Evolutionary conservation across 2,113 vertebrate genomes (phyloP).

Genomic region (Macroglossus sobrinus): DNA sequence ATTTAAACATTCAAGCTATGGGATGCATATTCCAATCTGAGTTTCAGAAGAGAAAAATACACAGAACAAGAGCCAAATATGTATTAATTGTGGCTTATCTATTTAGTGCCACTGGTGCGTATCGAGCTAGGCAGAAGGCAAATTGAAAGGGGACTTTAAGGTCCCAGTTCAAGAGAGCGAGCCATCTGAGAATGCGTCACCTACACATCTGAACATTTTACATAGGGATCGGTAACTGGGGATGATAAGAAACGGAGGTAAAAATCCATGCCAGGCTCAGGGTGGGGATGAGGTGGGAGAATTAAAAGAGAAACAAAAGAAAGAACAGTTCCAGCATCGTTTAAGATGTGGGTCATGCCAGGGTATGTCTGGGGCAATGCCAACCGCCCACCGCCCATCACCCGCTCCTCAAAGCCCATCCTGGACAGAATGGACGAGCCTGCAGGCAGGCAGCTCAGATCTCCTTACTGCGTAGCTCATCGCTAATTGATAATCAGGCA

Average conservation of each 20-base stretch:
- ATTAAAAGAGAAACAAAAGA: neutral
- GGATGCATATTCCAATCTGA: conserved; percentile 6
- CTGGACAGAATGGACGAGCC: neutral
- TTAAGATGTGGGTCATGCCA: neutral
- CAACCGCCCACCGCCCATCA: neutral
- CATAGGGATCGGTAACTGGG: neutral
- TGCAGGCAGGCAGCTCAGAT: neutral
- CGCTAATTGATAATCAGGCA: neutral
- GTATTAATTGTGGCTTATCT: conserved; percentile 65
- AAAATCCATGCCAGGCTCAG: fast-evolving
- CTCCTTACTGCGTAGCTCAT: neutral
- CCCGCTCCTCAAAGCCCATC: neutral
- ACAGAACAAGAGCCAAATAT: conserved; percentile 53
- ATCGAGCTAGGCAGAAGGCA: conserved; percentile 14
- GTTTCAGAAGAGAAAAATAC: conserved; percentile 47
- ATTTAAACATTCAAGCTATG: conserved; percentile 32
- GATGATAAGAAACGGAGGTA: neutral
- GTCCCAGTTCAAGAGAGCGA: conserved; percentile 10
- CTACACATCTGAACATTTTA: neutral
- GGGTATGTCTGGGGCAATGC: neutral
- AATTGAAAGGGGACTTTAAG: conserved; percentile 40
- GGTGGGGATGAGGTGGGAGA: neutral
- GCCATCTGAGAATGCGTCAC: neutral
- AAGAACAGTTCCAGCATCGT: too few relatives aligned
- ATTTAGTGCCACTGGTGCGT: conserved; percentile 40